Base-by-base conservation (phyloP, 2,113 vertebrate species). In the Scartelaos histophorus region DNA sequence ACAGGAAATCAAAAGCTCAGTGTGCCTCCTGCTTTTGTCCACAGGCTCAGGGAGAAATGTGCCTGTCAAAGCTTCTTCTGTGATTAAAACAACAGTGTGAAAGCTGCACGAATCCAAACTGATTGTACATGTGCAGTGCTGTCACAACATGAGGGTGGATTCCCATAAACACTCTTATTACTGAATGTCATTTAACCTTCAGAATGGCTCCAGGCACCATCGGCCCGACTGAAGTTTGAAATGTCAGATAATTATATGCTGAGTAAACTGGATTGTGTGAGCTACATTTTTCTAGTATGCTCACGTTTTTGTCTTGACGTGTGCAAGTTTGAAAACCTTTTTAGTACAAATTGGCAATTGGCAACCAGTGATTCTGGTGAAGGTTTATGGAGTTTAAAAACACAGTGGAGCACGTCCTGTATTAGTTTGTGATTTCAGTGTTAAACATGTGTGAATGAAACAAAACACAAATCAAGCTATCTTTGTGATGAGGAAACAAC, bases 1-100 rank as follows among this genome's bases (percentile, higher is more conserved):
- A 74, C 80, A 81, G 86, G 85, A 87, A 90, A 84, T 80, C 69
- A 78, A 56, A 66, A 56, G 73, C 83, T 83, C 65, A 62, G 35
- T 25, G 70, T 56, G 49, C 21, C 49, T n/a, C 69, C 67, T 74
- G 51, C 24, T 34, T 69, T 74, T 56, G 21, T 54, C 21, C 69
- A 70, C 71, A 3, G 19, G 80, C 82, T 82, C 70, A 85, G 73
- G 69, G 11, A 70, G 73, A 66, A 75, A 78, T 70, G 73, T 58
- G 65, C 73, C 25, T 67, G 74, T 82, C 69, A 58, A 82, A 75
- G 82, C 69, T 67, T 43, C 29, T 58, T 0, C 1, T 65, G 67
- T 57, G 6, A 46, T 10, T 82, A 19, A 83, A 82, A 85, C 80
- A 86, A 87, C 87, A 81, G 73, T 75, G 78, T 53, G 82, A 79